phyloP scores from a whole-genome alignment of 2,113 vertebrate genomes.

The Hippocampus abdominalis region DNA sequence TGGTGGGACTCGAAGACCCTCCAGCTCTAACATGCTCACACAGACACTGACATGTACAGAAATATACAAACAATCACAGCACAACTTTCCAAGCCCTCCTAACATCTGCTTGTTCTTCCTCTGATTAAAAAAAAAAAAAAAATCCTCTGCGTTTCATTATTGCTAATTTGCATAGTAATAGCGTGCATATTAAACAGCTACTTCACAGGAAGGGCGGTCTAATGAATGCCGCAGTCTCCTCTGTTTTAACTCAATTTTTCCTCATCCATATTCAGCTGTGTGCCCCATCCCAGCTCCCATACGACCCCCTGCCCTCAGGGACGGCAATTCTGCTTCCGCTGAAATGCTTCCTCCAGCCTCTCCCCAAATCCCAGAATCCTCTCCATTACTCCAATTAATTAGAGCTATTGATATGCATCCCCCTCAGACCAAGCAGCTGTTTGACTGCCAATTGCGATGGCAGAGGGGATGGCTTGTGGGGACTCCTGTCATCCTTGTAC shows the following conservation, averaged over 20 bases:
- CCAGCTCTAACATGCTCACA: conserved; percentile 45
- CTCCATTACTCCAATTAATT: conserved; percentile 99
- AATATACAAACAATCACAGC: conserved; percentile 47
- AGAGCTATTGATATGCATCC: conserved; percentile 84
- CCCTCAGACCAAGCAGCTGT: conserved; percentile 84
- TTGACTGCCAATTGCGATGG: conserved; percentile 68
- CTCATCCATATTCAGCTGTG: conserved; percentile 92
- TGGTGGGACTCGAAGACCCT: conserved; percentile 41
- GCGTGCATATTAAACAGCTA: conserved; percentile 96
- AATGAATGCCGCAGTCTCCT: conserved; percentile 92
- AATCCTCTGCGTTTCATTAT: conserved; percentile 81
- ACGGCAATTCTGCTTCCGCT: conserved; percentile 84
- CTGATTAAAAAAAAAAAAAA: conserved; percentile 68
- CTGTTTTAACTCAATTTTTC: conserved; percentile 96
- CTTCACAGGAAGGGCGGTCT: conserved; percentile 95
- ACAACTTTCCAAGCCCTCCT: conserved; percentile 65
- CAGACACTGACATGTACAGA: conserved; percentile 14
- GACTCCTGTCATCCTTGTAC: conserved; percentile 44
- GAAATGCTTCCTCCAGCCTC: conserved; percentile 80
- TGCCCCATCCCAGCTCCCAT: conserved; percentile 59
- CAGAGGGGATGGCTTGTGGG: conserved; percentile 40
- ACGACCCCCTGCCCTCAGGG: conserved; percentile 76
- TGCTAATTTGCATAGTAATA: conserved; percentile 97
- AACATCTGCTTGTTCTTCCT: conserved; percentile 81
- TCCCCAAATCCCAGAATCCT: conserved; percentile 85